Evolutionary conservation across 2,113 vertebrate species (phyloP).

Genomic region (Taurulus bubalis): DNA sequence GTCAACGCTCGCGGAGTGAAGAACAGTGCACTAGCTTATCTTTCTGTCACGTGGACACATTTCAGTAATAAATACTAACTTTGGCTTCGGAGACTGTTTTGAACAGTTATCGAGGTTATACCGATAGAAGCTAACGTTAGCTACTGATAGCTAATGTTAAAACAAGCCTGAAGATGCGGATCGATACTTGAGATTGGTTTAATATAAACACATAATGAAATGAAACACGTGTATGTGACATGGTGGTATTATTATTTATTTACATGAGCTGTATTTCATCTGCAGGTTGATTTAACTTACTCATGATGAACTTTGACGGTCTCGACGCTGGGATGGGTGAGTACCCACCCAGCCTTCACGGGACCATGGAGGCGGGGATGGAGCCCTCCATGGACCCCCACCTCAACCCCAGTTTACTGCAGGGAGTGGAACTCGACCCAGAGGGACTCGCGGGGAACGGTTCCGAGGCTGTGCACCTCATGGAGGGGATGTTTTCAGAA

Average conservation of each 20-base stretch:
- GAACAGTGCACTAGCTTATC: accelerated
- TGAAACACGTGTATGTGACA: background rate
- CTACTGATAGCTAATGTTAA: background rate
- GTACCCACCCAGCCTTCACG: conserved; percentile 83
- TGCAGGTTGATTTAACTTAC: conserved; percentile 49
- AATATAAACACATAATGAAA: too few species aligned
- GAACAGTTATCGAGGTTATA: background rate
- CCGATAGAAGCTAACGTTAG: background rate
- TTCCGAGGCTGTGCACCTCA: conserved; percentile 89
- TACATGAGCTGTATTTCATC: background rate
- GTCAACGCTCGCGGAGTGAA: background rate
- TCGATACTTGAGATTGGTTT: background rate
- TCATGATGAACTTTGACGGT: conserved; percentile 94
- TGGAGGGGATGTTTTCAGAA: conserved; percentile 98
- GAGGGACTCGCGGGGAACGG: conserved; percentile 88
- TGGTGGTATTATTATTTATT: background rate
- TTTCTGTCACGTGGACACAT: background rate
- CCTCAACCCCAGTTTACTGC: conserved; percentile 88
- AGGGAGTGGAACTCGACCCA: conserved; percentile 91
- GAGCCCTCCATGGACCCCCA: conserved; percentile 91
- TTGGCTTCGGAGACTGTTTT: background rate
- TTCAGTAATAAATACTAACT: too few species aligned
- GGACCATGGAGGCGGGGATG: conserved; percentile 83
- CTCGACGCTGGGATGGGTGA: conserved; percentile 91
- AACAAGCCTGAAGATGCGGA: background rate